A percentile compares a stretch with the other conserved stretches of the same genome.
Evolutionary conservation across 1,140 invertebrate genomes (phyloP).

Genomic region (Lordiphosa collinella): DNA sequence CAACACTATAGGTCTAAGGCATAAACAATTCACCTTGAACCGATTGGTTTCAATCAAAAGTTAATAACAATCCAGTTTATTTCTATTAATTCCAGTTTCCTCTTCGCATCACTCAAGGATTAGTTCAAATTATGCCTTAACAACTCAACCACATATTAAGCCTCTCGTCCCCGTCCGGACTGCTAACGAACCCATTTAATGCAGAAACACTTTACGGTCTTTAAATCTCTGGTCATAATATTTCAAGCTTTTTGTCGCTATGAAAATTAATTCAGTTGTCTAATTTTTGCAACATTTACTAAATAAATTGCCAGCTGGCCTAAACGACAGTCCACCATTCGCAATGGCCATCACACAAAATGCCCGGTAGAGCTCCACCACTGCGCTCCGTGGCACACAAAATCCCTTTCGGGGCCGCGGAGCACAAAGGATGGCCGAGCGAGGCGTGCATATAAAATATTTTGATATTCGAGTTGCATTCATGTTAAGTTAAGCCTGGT

Average conservation of each 20-base stretch:
- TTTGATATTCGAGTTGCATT: constrained; percentile 73
- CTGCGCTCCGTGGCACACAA: constrained; percentile 18
- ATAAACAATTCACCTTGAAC: no score
- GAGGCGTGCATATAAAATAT: constrained; percentile 63
- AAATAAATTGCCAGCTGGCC: constrained; percentile 58
- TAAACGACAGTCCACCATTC: constrained; percentile 6
- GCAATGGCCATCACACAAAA: constrained; percentile 28
- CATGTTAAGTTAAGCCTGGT: constrained; percentile 77
- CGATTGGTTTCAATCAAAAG: no score
- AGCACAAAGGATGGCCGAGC: neutral
- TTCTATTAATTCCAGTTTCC: no score
- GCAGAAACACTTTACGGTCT: constrained; percentile 18
- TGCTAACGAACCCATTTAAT: constrained; percentile 51
- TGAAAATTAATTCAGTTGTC: constrained; percentile 75
- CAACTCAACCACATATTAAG: no score
- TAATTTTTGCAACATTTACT: constrained; percentile 67
- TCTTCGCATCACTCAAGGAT: no score
- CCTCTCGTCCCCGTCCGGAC: no score
- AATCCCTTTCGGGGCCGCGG: constrained; percentile 23
- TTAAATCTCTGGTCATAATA: constrained; percentile 53
- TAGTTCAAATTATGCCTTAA: neutral
- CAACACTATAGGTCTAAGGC: no score
- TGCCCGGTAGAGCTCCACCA: neutral
- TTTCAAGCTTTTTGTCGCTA: constrained; percentile 72
- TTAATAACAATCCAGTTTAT: no score